phyloP scores from a whole-genome alignment of 1,140 invertebrate genomes.

The Nomia melanderi region DNA sequence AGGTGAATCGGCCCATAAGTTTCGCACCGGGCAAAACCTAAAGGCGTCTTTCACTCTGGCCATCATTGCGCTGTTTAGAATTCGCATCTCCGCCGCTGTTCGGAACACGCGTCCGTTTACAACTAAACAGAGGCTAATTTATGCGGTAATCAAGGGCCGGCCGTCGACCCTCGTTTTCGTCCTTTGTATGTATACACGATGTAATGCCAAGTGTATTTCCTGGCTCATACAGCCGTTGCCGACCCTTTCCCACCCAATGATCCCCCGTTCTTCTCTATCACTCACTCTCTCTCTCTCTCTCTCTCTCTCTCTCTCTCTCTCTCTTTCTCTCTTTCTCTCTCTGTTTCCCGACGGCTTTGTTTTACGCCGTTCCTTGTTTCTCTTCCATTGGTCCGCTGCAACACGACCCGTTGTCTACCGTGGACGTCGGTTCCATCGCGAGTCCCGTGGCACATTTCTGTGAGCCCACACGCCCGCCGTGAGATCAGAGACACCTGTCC shows the following conservation, averaged over 20 bases:
- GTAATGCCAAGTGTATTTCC: constrained; percentile 52
- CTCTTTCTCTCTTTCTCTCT: background rate
- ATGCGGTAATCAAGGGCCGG: constrained; percentile 65
- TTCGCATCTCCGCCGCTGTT: constrained; percentile 4
- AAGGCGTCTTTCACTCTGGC: background rate
- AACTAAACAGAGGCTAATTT: constrained; percentile 67
- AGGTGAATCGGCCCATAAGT: background rate
- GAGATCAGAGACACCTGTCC: constrained; percentile 62
- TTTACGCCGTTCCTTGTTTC: background rate
- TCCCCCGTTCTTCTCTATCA: no score
- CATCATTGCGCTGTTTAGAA: constrained; percentile 25
- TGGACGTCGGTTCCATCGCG: background rate
- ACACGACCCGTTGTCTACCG: constrained; percentile 8
- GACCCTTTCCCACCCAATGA: constrained; percentile 13
- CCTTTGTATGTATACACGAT: constrained; percentile 56
- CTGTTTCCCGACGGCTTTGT: background rate
- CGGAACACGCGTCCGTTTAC: constrained; percentile 51
- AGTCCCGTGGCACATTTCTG: constrained; percentile 34
- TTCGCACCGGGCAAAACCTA: background rate
- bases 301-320: background rate
- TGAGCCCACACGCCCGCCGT: constrained; percentile 53
- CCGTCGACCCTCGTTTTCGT: constrained; percentile 48
- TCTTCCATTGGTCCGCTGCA: constrained; percentile 6
- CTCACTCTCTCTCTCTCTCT: background rate
- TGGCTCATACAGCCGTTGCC: constrained; percentile 36